Evolutionary conservation across 2,113 vertebrate species (phyloP).

Genomic region (Cyrtonyx montezumae): DNA sequence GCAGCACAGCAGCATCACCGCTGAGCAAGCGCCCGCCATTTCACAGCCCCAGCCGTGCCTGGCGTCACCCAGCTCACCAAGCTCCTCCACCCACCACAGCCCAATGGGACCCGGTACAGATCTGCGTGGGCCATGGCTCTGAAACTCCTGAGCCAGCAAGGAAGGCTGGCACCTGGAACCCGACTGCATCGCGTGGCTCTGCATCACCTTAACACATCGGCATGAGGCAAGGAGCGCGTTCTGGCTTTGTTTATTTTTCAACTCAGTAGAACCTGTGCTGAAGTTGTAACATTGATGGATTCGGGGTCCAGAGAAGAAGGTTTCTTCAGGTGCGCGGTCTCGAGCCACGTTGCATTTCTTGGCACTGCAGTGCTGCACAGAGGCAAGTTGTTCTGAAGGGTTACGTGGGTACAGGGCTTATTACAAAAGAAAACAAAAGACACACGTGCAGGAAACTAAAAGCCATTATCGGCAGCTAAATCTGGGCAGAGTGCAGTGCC

Average conservation of each 20-base stretch:
- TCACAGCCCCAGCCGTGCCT: not conserved
- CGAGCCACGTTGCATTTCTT: not conserved
- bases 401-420: not conserved
- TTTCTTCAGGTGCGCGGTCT: not conserved
- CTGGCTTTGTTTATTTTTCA: not conserved
- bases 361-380: not conserved
- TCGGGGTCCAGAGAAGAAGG: not conserved
- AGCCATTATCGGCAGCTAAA: constrained; percentile 5
- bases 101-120: not conserved
- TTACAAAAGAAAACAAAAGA: not conserved
- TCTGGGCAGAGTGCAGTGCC: not conserved
- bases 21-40: not conserved
- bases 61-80: not conserved
- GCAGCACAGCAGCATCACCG: not conserved
- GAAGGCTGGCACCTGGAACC: not conserved
- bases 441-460: not conserved
- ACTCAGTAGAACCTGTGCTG: not conserved
- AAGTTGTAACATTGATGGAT: not conserved
- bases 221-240: not conserved
- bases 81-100: not conserved
- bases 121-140: not conserved
- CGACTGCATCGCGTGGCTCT: rapidly evolving
- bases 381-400: not conserved
- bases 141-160: rapidly evolving
- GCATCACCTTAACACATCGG: not conserved